Evolutionary conservation across 2,113 vertebrate species (phyloP).

Genomic region (Mormyrus iriodes): DNA sequence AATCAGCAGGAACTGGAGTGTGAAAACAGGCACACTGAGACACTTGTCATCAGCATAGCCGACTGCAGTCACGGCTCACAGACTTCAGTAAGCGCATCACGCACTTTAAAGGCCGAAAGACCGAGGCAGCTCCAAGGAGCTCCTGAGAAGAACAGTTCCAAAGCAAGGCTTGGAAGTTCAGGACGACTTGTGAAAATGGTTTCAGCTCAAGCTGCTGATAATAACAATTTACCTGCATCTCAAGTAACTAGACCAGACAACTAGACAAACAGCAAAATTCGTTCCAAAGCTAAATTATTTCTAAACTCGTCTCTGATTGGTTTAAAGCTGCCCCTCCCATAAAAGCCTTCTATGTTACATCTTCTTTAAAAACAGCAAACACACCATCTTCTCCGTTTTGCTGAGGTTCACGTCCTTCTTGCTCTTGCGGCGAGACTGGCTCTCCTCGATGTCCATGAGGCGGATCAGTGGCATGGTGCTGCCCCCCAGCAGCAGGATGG

Average conservation of each 20-base stretch:
- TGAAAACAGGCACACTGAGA: neutral
- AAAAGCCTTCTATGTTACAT: neutral
- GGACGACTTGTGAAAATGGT: neutral
- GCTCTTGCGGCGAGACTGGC: constrained; percentile 72
- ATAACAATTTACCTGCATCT: neutral
- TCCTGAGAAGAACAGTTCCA: neutral
- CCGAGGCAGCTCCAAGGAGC: neutral
- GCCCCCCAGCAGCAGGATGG: constrained; percentile 85
- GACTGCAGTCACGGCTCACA: neutral
- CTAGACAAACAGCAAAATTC: neutral
- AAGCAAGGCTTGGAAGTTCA: neutral
- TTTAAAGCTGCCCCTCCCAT: neutral
- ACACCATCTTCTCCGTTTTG: constrained; percentile 97
- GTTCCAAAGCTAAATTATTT: neutral
- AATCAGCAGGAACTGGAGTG: neutral
- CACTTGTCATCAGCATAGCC: neutral
- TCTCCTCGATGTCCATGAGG: constrained; percentile 88
- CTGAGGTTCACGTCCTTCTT: constrained; percentile 92
- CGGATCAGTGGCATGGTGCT: constrained; percentile 95
- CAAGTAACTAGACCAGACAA: too few species aligned
- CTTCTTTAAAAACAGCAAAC: neutral
- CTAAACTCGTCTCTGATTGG: neutral
- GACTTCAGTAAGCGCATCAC: neutral
- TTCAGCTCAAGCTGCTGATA: neutral
- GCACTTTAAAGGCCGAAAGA: neutral